Evolutionary conservation across 1,140 invertebrate genomes (phyloP).

Genomic region (Subanguina moxae): DNA sequence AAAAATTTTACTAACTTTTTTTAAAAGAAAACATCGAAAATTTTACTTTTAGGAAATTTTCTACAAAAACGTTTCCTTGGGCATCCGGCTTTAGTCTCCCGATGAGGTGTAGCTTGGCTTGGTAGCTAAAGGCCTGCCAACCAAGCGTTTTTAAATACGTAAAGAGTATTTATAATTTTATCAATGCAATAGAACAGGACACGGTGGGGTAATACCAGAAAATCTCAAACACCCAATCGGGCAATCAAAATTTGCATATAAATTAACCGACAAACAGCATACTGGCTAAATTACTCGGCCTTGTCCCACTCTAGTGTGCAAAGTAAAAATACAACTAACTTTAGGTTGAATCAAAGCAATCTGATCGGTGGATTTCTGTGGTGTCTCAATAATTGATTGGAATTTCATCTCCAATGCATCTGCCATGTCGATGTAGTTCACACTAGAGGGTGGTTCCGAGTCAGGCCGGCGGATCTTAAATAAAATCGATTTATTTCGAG

Average conservation of each 20-base stretch:
- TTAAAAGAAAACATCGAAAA: too few species aligned
- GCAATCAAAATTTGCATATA: background rate
- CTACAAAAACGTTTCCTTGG: conserved; percentile 46
- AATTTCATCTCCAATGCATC: conserved; percentile 59
- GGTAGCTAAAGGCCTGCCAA: conserved; percentile 2
- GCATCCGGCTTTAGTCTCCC: conserved; percentile 51
- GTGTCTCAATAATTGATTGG: conserved; percentile 56
- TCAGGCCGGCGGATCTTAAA: conserved; percentile 40
- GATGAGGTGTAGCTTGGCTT: conserved; percentile 51
- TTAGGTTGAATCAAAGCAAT: conserved; percentile 50
- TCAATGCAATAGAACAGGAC: too few species aligned
- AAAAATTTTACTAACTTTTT: conserved; percentile 23
- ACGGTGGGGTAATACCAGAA: too few species aligned
- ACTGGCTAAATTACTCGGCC: background rate
- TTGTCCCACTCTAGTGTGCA: background rate
- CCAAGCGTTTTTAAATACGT: too few species aligned
- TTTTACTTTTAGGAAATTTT: conserved; percentile 55
- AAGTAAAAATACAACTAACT: conserved; percentile 13
- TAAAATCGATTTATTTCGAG: too few species aligned
- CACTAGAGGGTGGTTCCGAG: conserved; percentile 46
- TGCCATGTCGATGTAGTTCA: conserved; percentile 53
- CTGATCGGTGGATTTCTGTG: conserved; percentile 56
- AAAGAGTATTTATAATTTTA: too few species aligned
- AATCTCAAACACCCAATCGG: background rate
- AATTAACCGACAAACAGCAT: background rate